Evolutionary conservation across 2,888 invertebrate species (phyloP).

Genomic region (Zootermopsis nevadensis): DNA sequence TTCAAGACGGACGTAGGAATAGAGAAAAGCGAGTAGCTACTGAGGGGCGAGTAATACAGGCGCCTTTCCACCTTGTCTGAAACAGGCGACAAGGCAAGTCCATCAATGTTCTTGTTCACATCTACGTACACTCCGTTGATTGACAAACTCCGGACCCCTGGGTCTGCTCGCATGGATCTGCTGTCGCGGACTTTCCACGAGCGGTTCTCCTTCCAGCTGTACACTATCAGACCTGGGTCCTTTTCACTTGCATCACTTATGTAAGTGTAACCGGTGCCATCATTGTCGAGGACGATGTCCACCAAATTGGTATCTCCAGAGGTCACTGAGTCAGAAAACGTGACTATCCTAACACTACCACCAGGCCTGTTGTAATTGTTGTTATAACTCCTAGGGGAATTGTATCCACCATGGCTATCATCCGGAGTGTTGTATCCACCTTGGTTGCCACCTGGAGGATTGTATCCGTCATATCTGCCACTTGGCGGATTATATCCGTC

Average conservation of each 20-base stretch:
- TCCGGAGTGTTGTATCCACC: background rate
- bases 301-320: conserved; percentile 72
- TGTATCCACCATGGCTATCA: background rate
- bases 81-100: conserved; percentile 60
- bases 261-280: conserved; percentile 65
- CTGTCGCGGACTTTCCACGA: conserved; percentile 78
- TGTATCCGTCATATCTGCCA: background rate
- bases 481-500: background rate
- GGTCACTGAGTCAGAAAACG: conserved; percentile 72
- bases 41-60: conserved; percentile 76
- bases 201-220: conserved; percentile 71
- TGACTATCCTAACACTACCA: conserved; percentile 59
- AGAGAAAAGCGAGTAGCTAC: conserved; percentile 75
- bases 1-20: conserved; percentile 72
- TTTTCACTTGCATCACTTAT: conserved; percentile 57
- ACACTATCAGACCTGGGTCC: conserved; percentile 80
- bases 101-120: conserved; percentile 64
- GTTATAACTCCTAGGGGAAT: background rate
- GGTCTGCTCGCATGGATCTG: conserved; percentile 72
- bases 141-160: conserved; percentile 55
- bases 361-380: background rate
- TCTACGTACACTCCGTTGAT: conserved; percentile 63
- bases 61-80: conserved; percentile 57
- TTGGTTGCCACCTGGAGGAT: background rate
- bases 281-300: conserved; percentile 79